These are phyloP conservation scores for Tachina fera DNA, from an alignment of 2,888 invertebrate species.

Conservation along the genomic window DNA sequence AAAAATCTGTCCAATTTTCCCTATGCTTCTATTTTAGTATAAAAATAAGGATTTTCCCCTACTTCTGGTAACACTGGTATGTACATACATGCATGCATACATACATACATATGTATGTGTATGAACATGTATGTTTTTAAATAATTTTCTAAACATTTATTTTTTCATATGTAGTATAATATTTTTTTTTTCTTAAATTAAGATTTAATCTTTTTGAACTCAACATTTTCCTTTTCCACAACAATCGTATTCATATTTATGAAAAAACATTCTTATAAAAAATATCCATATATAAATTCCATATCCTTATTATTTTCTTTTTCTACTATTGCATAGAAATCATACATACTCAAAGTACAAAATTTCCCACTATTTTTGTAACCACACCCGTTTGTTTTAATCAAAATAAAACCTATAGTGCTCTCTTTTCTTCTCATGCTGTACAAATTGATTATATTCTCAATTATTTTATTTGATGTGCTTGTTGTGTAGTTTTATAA, in stretches of 20 bases:
- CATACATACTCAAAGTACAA: neutral
- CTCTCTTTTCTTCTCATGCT: conserved; percentile 65
- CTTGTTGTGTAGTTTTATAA: conserved; percentile 2
- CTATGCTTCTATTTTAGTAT: no score
- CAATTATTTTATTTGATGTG: conserved; percentile 10
- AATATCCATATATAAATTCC: neutral
- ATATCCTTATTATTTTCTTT: neutral
- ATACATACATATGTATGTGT: neutral
- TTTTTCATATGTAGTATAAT: neutral
- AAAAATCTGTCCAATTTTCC: no score
- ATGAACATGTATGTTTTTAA: neutral
- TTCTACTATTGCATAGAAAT: neutral
- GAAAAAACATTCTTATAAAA: neutral
- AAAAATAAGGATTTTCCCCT: no score
- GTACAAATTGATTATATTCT: conserved; percentile 36
- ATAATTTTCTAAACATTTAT: conserved; percentile 12
- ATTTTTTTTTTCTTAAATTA: conserved; percentile 29
- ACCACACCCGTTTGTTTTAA: conserved; percentile 62
- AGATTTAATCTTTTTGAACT: conserved; percentile 55
- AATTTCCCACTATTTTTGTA: conserved; percentile 78
- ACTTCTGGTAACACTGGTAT: no score
- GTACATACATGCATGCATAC: neutral
- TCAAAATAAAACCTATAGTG: neutral
- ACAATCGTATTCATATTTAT: neutral
- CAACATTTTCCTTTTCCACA: neutral